Conservation (phyloP, 2,888 invertebrate genomes). For the Euspilapteryx auroguttella region DNA sequence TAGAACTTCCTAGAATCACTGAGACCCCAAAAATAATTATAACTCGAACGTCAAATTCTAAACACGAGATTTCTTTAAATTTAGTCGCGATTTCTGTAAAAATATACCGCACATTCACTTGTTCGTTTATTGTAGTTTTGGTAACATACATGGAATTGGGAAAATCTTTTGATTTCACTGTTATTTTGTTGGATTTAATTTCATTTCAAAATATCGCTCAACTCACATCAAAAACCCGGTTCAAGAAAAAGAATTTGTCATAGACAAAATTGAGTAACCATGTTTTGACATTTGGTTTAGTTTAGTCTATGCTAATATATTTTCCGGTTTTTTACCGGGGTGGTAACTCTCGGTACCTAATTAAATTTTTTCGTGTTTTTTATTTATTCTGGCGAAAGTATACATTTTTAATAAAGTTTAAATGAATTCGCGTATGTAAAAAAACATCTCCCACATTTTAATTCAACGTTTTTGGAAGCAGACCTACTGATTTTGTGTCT, state of each 20-base stretch:
- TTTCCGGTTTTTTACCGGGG: conserved; percentile 9
- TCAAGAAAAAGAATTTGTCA: conserved; percentile 37
- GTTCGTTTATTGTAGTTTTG: conserved; percentile 14
- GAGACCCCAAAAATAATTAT: conserved; percentile 22
- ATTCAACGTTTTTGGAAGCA: no score
- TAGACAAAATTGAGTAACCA: background rate
- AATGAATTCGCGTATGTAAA: no score
- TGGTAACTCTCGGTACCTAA: no score
- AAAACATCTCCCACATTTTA: no score
- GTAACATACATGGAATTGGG: conserved; percentile 15
- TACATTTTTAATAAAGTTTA: no score
- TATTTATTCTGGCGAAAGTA: no score
- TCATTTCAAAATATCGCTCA: conserved; percentile 26
- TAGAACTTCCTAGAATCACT: no score
- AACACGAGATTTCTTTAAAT: conserved; percentile 11
- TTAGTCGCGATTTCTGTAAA: conserved; percentile 11
- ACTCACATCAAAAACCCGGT: conserved; percentile 52
- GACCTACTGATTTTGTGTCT: no score
- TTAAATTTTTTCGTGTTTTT: no score
- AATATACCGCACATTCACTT: conserved; percentile 35
- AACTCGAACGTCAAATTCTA: conserved; percentile 31
- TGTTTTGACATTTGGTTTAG: no score
- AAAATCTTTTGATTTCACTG: conserved; percentile 15
- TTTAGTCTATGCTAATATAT: conserved; percentile 16
- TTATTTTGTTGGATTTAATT: conserved; percentile 40